phyloP scores from a whole-genome alignment of 2,797 vertebrate genomes.

The Kryptolebias ocellatus region DNA sequence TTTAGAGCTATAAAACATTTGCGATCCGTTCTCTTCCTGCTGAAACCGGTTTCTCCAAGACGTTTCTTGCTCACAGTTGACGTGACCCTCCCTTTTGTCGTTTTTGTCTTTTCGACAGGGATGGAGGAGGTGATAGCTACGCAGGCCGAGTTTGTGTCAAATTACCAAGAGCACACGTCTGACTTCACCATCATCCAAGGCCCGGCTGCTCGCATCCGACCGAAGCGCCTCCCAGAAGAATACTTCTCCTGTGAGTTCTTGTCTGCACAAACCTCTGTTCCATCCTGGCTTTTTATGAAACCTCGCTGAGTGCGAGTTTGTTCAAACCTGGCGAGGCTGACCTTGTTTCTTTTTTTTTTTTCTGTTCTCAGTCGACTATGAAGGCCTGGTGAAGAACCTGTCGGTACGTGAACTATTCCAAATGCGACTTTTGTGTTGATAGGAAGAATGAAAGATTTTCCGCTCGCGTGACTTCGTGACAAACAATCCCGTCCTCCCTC shows the following conservation, averaged over 20 bases:
- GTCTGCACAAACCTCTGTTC: not conserved
- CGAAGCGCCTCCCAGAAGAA: conserved; percentile 81
- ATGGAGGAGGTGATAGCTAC: conserved; percentile 91
- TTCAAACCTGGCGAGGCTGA: conserved; percentile 6
- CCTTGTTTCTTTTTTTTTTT: conserved; percentile 32
- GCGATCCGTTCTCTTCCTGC: not conserved
- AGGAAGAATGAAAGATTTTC: conserved; percentile 60
- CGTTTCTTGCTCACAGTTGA: not conserved
- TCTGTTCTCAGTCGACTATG: conserved; percentile 90
- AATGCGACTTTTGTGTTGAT: conserved; percentile 56
- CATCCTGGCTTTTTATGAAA: not conserved
- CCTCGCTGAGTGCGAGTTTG: not conserved
- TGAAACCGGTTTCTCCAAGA: not conserved
- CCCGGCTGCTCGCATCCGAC: conserved; percentile 88
- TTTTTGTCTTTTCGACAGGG: conserved; percentile 72
- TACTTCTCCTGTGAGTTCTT: conserved; percentile 88
- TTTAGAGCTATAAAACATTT: too few relatives aligned
- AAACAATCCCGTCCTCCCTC: conserved; percentile 50
- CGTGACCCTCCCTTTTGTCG: not conserved
- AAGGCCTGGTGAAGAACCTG: conserved; percentile 90
- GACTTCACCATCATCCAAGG: conserved; percentile 88
- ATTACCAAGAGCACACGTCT: conserved; percentile 77
- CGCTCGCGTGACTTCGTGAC: conserved; percentile 54
- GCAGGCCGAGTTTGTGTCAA: conserved; percentile 81
- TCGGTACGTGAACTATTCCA: conserved; percentile 87